Base-by-base conservation (phyloP, 2,888 invertebrate genomes). In the Psococerastis gibbosa region DNA sequence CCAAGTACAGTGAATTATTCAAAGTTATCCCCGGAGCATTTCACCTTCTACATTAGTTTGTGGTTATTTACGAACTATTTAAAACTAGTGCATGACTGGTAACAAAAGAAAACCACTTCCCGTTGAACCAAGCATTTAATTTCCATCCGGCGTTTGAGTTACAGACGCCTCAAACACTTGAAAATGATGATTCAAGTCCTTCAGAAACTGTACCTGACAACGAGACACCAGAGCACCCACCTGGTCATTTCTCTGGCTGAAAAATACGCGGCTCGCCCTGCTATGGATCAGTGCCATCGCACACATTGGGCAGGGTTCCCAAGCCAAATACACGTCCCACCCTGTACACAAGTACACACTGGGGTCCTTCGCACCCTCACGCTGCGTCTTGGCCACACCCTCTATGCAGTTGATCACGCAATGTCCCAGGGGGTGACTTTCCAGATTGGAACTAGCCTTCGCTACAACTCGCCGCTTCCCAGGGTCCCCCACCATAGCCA, bases 271-370 rank as follows among this genome's bases (percentile, higher is more conserved):
- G 43, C 73, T 73, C 0, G 74, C 76, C 48, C 95, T 67, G n/a
- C 89, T 85, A 60, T 97, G 95, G 0, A 92, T 70, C 44, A 97
- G 64, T 0, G 83, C 94, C 95, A 97, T 97, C 0, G 88, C 69
- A 63, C 97, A 97, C 80, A 95, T 87, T 1, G 84, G 58, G 62
- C 97, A 97, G 0, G 95, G 94, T 58, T 97, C 95, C 47, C 70
- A 69, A 0, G 79, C 70, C 33, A 84, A 58, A 57, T 87, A 94
- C 2, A 84, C 62, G 63, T 85, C 78, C 60, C 84, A 89, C 2
- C 83, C 83, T 0, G 94, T 89, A 61, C 88, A 88, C 41, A 89
- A 62, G 59, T 89, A 89, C 0, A 82, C 2, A 32, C 47, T 42
- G 6, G 50, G 48, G 13, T 58, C 49, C 75, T 76, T 84, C 1